phyloP scores from a whole-genome alignment of 2,113 vertebrate species.

The Hirundichthys speculiger region DNA sequence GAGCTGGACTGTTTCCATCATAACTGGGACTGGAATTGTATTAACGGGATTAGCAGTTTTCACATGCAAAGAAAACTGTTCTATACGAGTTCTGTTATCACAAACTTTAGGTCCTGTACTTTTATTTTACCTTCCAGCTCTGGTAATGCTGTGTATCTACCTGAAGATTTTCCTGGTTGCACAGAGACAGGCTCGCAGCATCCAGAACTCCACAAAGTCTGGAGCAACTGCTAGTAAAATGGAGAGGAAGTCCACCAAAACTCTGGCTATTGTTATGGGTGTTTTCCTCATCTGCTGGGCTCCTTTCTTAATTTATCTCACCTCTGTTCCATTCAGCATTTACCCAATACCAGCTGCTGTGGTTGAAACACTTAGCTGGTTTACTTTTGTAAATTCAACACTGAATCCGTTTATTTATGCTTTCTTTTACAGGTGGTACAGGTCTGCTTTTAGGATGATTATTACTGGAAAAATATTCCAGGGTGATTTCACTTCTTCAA shows the following conservation, averaged over 20 bases:
- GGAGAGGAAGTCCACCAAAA: conserved; percentile 43
- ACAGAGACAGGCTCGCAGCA: conserved; percentile 29
- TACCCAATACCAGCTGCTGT: neutral
- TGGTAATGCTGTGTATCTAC: conserved; percentile 45
- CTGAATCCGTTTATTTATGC: conserved; percentile 45
- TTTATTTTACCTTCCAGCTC: conserved; percentile 26
- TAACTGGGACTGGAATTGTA: neutral
- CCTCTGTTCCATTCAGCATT: neutral
- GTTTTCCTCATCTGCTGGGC: conserved; percentile 25
- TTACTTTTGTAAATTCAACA: conserved; percentile 51
- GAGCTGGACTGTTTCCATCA: conserved; percentile 3
- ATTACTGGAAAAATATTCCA: conserved; percentile 20
- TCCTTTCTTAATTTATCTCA: conserved; percentile 26
- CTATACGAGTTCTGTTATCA: neutral
- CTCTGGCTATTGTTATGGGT: conserved; percentile 37
- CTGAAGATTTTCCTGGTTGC: conserved; percentile 42
- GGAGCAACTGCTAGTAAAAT: conserved; percentile 17
- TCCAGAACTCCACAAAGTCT: conserved; percentile 22
- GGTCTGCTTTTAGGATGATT: conserved; percentile 5
- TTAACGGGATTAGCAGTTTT: neutral
- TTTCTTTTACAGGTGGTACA: conserved; percentile 32
- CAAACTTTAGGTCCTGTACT: conserved; percentile 16
- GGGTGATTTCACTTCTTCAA: neutral
- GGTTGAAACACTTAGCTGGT: conserved; percentile 36
- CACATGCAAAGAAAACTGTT: neutral